Conservation (phyloP, 2,113 vertebrate species). For the Dendrocopos noguchii region DNA sequence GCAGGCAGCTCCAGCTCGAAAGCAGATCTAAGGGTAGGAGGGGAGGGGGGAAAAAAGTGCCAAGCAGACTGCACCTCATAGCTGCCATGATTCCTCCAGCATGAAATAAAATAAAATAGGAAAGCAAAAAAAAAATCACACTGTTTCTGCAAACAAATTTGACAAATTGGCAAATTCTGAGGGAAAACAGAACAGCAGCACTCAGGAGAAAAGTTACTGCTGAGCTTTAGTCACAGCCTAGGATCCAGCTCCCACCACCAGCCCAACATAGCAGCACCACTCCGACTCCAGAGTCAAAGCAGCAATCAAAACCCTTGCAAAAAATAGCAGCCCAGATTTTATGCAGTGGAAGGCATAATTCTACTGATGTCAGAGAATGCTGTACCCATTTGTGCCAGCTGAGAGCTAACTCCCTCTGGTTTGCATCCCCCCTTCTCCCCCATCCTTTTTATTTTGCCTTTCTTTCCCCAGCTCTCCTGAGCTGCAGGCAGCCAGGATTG, state of each 20-base stretch:
- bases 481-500: fast-evolving
- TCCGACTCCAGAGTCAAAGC: background rate
- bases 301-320: background rate
- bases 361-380: background rate
- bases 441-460: background rate
- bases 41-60: background rate
- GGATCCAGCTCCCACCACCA: background rate
- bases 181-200: background rate
- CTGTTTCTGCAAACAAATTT: constrained; percentile 24
- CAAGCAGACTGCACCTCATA: background rate
- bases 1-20: background rate
- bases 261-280: background rate
- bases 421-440: background rate
- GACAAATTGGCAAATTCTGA: background rate
- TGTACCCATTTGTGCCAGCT: background rate
- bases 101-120: background rate
- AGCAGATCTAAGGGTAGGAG: background rate
- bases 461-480: background rate
- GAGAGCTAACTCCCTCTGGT: background rate
- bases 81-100: background rate
- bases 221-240: background rate
- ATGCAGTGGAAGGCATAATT: background rate
- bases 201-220: background rate
- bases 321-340: background rate
- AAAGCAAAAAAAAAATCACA: background rate